phyloP scores from a whole-genome alignment of 2,797 vertebrate genomes.

The Linurgus olivaceus region DNA sequence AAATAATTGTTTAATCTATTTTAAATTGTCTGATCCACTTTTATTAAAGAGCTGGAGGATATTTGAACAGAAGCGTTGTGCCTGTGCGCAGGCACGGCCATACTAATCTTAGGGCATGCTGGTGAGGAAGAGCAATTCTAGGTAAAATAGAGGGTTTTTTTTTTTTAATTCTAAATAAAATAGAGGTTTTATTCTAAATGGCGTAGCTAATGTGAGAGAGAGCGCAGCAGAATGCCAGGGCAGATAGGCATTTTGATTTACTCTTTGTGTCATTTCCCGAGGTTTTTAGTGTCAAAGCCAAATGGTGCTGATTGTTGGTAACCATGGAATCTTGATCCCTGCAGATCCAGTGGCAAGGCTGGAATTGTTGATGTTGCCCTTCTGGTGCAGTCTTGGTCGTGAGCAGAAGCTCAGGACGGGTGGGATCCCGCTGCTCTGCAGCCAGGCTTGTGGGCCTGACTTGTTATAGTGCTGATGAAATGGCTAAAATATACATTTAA shows the following conservation, averaged over 20 bases:
- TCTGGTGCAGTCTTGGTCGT: neutral
- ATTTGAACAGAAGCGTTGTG: neutral
- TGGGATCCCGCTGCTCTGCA: neutral
- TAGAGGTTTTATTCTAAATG: neutral
- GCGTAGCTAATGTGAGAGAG: neutral
- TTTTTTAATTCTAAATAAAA: neutral
- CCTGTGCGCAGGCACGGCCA: neutral
- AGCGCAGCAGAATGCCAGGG: neutral
- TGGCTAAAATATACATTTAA: neutral
- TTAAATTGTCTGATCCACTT: neutral
- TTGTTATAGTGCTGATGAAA: neutral
- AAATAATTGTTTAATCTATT: neutral
- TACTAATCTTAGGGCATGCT: neutral
- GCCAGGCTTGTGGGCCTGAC: neutral
- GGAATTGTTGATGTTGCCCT: neutral
- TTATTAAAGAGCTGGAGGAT: neutral
- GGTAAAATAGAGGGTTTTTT: neutral
- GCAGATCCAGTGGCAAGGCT: neutral
- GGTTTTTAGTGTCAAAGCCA: neutral
- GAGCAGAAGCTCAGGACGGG: neutral
- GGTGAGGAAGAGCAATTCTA: neutral
- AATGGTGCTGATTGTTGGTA: neutral
- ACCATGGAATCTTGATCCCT: neutral
- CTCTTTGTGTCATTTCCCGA: neutral
- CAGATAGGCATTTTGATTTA: rapidly evolving